Conservation (phyloP, 2,888 invertebrate species). For the Patella depressa region DNA sequence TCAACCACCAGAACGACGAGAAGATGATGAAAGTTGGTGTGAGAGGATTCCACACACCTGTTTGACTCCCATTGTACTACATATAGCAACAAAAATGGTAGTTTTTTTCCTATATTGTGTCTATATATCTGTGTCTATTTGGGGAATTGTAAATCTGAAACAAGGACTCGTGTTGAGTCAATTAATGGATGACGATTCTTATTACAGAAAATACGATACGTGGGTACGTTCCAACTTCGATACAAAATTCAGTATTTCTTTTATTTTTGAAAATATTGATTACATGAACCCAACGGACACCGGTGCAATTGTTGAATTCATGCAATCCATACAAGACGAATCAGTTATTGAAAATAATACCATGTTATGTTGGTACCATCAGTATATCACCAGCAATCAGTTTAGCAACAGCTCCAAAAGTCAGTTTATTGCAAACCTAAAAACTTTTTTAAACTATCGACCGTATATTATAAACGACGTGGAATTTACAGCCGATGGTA, state of each 20-base stretch:
- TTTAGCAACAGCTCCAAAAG: slow-evolving; percentile 23
- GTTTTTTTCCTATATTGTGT: slow-evolving; percentile 44
- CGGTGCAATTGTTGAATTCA: slow-evolving; percentile 17
- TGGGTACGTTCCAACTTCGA: slow-evolving; percentile 37
- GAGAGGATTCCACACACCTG: slow-evolving; percentile 49
- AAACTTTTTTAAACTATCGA: slow-evolving; percentile 24
- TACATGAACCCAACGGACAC: slow-evolving; percentile 26
- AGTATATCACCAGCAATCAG: slow-evolving; percentile 24
- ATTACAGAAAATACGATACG: slow-evolving; percentile 44
- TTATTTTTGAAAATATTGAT: slow-evolving; percentile 28
- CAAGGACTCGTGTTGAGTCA: slow-evolving; percentile 54
- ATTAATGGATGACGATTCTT: slow-evolving; percentile 52
- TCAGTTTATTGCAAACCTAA: slow-evolving; percentile 29
- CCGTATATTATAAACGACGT: slow-evolving; percentile 36
- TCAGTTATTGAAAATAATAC: slow-evolving; percentile 22
- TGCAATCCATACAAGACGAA: slow-evolving; percentile 22
- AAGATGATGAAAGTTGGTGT: slow-evolving; percentile 47
- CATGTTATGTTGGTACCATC: slow-evolving; percentile 31
- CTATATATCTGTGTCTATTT: slow-evolving; percentile 53
- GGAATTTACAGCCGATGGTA: slow-evolving; percentile 36
- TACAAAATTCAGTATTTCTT: slow-evolving; percentile 25
- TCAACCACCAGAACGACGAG: slow-evolving; percentile 33
- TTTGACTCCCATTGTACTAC: slow-evolving; percentile 42
- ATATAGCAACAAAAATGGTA: slow-evolving; percentile 35
- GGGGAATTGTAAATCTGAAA: slow-evolving; percentile 49